Evolutionary conservation across 2,113 vertebrate species (phyloP), one percentile per base, ranked within the genome.

Genomic region (Sinocyclocheilus maitianheensis): DNA sequence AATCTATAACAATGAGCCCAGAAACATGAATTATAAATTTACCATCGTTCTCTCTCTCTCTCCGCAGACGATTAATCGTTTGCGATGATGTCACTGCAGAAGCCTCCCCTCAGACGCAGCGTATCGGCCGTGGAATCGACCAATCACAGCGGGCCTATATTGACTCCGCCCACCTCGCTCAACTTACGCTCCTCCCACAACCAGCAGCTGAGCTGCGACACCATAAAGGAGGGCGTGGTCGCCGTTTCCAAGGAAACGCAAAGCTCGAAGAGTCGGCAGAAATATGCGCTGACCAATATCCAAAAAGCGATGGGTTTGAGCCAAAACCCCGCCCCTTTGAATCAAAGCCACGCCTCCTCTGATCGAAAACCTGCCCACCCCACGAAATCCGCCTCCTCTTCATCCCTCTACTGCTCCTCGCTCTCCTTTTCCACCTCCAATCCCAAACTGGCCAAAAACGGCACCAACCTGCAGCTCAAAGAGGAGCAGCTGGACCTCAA

Each of bases 361-460:
- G 34, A 37, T 11, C 94, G 91, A 1, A 87, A 92, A 51, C 91
- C 93, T 13, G 92, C 93, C 55, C 46, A 48, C 46, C 94, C 94
- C 11, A 94, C 91, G 4, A 95, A 95, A 89, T 95, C 94, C 20
- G 97, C 93, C 53, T 89, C 95, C 69, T 93, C 94, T 16, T 95
- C 94, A 0, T 93, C 94, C 26, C 93, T 94, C 37, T 93, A 91
- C 89, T 92, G 93, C 46, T 93, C 92, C 5, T 91, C 91, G 0
- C 86, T 92, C 13, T 94, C 89, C 0, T 84, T 91, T 43, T 93
- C 96, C 3, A 65, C 96, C 12, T 94, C 97, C 90, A 99, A 99
- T 88, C 96, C 97, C 14, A 99, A 99, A 91, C 94, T 99, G 89
- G 97, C 97, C 53, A 99, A 99, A 92, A 99, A 99, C 40, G 98